Evolutionary conservation across 2,888 invertebrate genomes (phyloP), one percentile per base, ranked within the genome.

Genomic region (Gymnoscelis rufifasciata): DNA sequence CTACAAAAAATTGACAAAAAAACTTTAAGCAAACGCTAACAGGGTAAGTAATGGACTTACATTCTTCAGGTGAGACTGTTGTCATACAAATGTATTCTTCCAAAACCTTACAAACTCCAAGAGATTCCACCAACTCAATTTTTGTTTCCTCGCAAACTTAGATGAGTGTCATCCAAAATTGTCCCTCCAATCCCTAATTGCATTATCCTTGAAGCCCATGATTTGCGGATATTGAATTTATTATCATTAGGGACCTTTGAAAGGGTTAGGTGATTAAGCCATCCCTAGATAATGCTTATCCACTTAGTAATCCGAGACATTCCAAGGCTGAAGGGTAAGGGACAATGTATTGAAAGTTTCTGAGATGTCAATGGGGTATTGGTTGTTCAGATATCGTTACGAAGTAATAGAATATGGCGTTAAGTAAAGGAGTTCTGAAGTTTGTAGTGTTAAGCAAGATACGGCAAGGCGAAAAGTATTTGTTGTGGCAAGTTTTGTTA

Each of bases 141-240:
- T 19, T 19, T 19, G 19, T 19, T 3, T 3, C 19, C 5, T 19
- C 19, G 19, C 19, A 19, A 19, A 19, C 19, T 19, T 3, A 19
- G 19, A 19, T 19, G 19, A 19, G 19, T 19, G 10, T n/a, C 31
- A 33, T 1, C 14, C 1, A 10, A 15, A n/a, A 33, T 14, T 15
- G 15, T 33, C 14, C 14, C 31, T 19, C 53, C 54, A 52, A 54
- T 56, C 51, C 53, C 43, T 52, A 54, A 59, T 59, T 56, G 56
- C 56, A 59, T 56, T 59, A 56, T 53, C 57, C 51, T 50, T 33
- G 55, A 55, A 57, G 54, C 61, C 64, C 67, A 69, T 74, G 74
- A 78, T 80, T 75, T 74, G 68, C 66, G 74, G 66, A 70, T 78
- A 78, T 78, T 78, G 72, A 78, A 79, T 82, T 73, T 78, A 75